These are phyloP conservation scores for Microcebus murinus DNA, from an alignment of 2,113 vertebrate species.

Conservation along the genomic window DNA sequence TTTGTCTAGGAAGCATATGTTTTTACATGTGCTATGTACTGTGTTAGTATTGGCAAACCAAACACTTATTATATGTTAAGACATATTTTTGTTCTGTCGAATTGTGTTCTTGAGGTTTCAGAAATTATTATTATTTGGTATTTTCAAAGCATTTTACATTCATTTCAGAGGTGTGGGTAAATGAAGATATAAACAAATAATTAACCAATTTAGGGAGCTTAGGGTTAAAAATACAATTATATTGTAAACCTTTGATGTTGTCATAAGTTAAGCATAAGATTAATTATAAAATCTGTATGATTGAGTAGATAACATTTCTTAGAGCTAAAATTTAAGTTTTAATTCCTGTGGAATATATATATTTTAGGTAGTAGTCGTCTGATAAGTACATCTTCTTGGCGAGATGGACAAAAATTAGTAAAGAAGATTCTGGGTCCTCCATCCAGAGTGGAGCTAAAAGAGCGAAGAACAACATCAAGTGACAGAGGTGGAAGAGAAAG, in stretches of 20 bases:
- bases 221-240: slow-evolving; percentile 30
- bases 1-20: neutral
- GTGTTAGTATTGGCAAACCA: neutral
- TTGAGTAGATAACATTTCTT: neutral
- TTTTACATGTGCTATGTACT: neutral
- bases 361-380: slow-evolving; percentile 82
- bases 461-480: slow-evolving; percentile 82
- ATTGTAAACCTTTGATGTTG: slow-evolving; percentile 38
- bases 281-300: neutral
- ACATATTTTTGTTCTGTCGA: slow-evolving; percentile 39
- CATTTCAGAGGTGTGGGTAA: slow-evolving; percentile 30
- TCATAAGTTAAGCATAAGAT: slow-evolving; percentile 28
- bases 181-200: slow-evolving; percentile 9
- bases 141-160: slow-evolving; percentile 33
- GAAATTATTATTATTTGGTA: slow-evolving; percentile 29
- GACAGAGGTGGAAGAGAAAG: slow-evolving; percentile 86
- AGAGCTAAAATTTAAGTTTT: slow-evolving; percentile 45
- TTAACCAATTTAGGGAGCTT: slow-evolving; percentile 13
- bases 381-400: slow-evolving; percentile 94
- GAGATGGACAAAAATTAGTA: slow-evolving; percentile 95
- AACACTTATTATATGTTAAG: slow-evolving; percentile 3
- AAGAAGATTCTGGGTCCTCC: slow-evolving; percentile 94
- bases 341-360: neutral
- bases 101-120: slow-evolving; percentile 16
- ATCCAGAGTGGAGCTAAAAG: slow-evolving; percentile 83